Base-by-base conservation (phyloP, 2,113 vertebrate genomes). In the Tyto alba region DNA sequence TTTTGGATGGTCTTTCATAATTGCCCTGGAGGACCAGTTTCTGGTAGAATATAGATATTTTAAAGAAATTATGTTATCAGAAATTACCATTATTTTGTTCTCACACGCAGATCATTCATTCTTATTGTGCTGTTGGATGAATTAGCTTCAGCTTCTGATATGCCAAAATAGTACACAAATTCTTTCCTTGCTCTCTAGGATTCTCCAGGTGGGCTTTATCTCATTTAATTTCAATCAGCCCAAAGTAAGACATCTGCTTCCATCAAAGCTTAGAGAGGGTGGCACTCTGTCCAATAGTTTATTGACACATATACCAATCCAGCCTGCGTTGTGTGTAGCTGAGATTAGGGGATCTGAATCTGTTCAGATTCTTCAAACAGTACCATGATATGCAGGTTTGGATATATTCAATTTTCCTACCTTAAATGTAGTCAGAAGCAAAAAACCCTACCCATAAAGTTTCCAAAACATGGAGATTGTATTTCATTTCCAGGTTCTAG, bases 111-210 rank as follows among this genome's bases (percentile, higher is more conserved):
- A 78, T 94, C 15, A 66, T 38, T 89, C 85, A 43, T 63, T 92
- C 92, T 78, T 60, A 89, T 86, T 78, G 69, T 94, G 43, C 15
- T 69, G 21, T 91, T 94, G 74, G 50, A 85, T 53, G 34, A 30
- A 87, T 90, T 95, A 93, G 13, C 83, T 95, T 95, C 90, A 88
- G 32, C 38, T 85, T 96, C 77, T 90, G 73, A 71, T 93, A 71
- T 76, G 77, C 22, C 82, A 85, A 86, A 94, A 85, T 60, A 89
- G 87, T 56, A 95, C 34, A 91, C 68, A 16, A 47, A 85, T 90
- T 27, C 95, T 85, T 83, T 74, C 85, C 71, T 91, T 76, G 23
- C 7, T 95, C 20, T 74, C 60, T 80, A 50, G 80, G 60, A 87
- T 95, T 78, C 13, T 77, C 40, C 83, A 27, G 3, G 6, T 79